phyloP scores from a whole-genome alignment of 2,888 invertebrate species.

The Rhimphoctona megacephalus region DNA sequence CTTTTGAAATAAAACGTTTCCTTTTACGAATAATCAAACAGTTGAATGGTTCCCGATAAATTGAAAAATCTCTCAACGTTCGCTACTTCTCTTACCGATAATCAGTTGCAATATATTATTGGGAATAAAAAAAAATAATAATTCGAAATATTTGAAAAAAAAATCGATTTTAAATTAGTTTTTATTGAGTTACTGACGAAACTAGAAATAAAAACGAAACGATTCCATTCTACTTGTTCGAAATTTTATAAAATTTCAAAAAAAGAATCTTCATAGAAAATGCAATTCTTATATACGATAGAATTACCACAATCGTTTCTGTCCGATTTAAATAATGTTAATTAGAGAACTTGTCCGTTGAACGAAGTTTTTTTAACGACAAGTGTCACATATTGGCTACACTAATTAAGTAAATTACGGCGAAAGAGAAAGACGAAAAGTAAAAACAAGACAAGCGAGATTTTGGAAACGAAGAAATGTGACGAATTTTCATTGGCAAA shows the following conservation, averaged over 20 bases:
- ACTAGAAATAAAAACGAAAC: background rate
- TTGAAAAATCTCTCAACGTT: background rate
- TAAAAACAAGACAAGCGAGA: background rate
- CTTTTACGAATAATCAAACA: background rate
- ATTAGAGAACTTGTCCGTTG: background rate
- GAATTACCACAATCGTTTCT: background rate
- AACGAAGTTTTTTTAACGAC: background rate
- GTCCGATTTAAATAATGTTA: background rate
- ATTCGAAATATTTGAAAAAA: background rate
- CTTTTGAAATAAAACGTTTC: background rate
- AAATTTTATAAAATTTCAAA: background rate
- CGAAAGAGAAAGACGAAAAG: background rate
- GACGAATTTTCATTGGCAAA: background rate
- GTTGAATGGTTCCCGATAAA: background rate
- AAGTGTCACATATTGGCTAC: background rate
- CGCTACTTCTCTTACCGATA: background rate
- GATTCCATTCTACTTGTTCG: background rate
- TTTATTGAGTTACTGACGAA: background rate
- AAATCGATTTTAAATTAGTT: background rate
- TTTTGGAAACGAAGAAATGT: background rate
- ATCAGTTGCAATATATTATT: background rate
- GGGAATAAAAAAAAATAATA: background rate
- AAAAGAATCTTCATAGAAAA: background rate
- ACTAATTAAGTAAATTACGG: background rate
- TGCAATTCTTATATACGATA: background rate